Evolutionary conservation across 2,113 vertebrate species (phyloP).

Genomic region (Neolamprologus variostigma): DNA sequence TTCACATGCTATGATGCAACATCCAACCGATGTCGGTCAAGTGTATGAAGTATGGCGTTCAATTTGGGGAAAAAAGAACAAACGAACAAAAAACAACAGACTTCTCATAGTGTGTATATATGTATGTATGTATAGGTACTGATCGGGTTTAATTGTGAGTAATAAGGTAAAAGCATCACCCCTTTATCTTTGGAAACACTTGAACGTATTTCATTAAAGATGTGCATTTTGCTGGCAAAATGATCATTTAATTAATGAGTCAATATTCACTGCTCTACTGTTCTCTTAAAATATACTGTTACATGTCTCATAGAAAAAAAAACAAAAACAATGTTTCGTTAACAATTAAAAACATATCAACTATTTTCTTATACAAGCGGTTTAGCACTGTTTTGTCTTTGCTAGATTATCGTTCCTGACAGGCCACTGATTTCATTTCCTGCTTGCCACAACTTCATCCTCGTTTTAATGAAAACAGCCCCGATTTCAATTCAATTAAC

Average conservation of each 20-base stretch:
- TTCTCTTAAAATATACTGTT: not conserved
- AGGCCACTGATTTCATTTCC: not conserved
- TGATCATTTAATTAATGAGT: not conserved
- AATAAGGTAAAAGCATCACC: not conserved
- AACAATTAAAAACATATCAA: not conserved
- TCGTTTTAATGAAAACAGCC: not conserved
- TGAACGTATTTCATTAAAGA: not conserved
- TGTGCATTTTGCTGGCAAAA: not conserved
- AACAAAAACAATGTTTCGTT: not conserved
- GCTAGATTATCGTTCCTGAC: not conserved
- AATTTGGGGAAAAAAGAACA: not conserved
- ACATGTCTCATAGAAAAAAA: not conserved
- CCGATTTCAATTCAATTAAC: not conserved
- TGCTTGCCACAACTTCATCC: not conserved
- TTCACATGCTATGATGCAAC: not conserved
- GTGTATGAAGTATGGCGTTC: not conserved
- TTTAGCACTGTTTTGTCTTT: not conserved
- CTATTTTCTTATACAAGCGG: not conserved
- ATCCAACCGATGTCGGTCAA: not conserved
- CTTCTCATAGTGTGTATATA: not conserved
- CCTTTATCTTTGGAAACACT: not conserved
- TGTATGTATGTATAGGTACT: not conserved
- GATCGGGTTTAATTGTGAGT: not conserved
- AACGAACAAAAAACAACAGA: not conserved
- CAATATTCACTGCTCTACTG: not conserved